phyloP scores from a whole-genome alignment of 2,888 invertebrate genomes.

The Globia sparganii region DNA sequence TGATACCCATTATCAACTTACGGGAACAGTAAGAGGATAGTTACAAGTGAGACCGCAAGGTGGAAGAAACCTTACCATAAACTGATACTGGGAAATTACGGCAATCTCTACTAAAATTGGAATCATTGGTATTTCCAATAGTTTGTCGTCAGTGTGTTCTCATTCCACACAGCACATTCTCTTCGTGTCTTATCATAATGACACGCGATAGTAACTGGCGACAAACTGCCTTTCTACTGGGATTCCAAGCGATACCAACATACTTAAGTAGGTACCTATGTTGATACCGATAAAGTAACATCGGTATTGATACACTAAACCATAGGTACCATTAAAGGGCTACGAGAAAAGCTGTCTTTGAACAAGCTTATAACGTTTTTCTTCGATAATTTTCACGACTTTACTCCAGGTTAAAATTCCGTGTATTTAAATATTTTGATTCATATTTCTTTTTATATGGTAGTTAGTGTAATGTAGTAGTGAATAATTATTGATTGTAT shows the following conservation, averaged over 20 bases:
- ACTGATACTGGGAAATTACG: conserved; percentile 13
- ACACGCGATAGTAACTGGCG: conserved; percentile 42
- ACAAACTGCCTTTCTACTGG: conserved; percentile 50
- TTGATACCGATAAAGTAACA: conserved; percentile 29
- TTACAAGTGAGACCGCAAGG: not conserved
- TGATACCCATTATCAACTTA: not conserved
- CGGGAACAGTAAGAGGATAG: not conserved
- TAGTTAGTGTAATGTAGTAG: not conserved
- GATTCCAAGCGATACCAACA: conserved; percentile 32
- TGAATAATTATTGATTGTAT: conserved; percentile 12
- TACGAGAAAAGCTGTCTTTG: not conserved
- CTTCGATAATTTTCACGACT: not conserved
- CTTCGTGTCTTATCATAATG: conserved; percentile 53
- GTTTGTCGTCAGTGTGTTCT: conserved; percentile 25
- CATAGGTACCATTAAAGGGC: conserved; percentile 1
- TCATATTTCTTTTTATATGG: not conserved
- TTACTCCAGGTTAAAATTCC: not conserved
- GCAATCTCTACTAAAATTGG: conserved; percentile 13
- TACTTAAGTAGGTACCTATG: conserved; percentile 15
- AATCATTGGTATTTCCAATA: conserved; percentile 21
- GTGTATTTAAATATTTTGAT: not conserved
- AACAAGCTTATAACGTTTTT: not conserved
- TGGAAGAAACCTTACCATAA: not conserved
- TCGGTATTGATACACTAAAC: not conserved
- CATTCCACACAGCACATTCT: conserved; percentile 40